Evolutionary conservation across 2,888 invertebrate genomes (phyloP).

Genomic region (Griposia aprilina): DNA sequence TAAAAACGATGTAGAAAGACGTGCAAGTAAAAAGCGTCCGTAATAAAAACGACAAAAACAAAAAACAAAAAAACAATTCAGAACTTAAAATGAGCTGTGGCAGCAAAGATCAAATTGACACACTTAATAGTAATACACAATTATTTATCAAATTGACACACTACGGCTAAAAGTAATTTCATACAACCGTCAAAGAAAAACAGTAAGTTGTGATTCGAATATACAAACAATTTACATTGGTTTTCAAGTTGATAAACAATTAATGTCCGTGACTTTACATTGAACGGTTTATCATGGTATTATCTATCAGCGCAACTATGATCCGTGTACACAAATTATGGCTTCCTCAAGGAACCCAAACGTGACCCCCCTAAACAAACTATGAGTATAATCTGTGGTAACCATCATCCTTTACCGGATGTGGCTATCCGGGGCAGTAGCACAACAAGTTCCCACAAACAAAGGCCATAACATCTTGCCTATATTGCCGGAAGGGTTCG

Average conservation of each 20-base stretch:
- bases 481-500: not conserved
- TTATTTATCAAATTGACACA: not conserved
- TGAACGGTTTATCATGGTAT: not conserved
- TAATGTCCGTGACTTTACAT: not conserved
- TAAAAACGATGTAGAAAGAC: too few species aligned
- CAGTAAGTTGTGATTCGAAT: not conserved
- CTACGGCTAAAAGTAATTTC: not conserved
- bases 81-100: too few species aligned
- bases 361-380: constrained; percentile 7
- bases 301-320: not conserved
- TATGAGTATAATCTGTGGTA: not conserved
- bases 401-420: constrained; percentile 13
- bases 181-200: not conserved
- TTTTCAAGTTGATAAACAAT: not conserved
- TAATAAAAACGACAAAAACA: too few species aligned
- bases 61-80: too few species aligned
- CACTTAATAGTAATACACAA: too few species aligned
- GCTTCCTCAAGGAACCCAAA: not conserved
- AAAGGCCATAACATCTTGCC: not conserved
- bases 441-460: not conserved
- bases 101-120: too few species aligned
- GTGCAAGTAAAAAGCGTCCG: too few species aligned
- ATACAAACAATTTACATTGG: not conserved
- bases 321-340: constrained; percentile 6
- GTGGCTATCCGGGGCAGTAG: not conserved